phyloP scores from a whole-genome alignment of 92 coral and sea anemone genomes.

The Paramuricea clavata region DNA sequence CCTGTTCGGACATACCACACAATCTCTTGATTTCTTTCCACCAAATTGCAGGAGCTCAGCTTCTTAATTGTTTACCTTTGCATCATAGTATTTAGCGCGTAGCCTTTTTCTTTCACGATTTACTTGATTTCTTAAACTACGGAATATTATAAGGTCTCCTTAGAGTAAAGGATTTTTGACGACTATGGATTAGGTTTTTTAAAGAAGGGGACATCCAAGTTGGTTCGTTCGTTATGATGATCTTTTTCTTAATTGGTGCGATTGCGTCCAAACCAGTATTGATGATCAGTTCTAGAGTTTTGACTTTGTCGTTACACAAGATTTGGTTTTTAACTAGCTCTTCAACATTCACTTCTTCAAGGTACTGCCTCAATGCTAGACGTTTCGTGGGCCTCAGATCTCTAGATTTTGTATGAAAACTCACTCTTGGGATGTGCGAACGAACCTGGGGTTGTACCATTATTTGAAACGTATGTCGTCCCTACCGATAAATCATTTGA shows the following conservation, averaged over 20 bases:
- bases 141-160: background rate
- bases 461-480: too few species aligned
- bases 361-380: background rate
- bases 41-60: slow-evolving; percentile 17
- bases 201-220: background rate
- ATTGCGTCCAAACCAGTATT: background rate
- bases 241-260: background rate
- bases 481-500: too few species aligned
- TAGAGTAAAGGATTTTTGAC: background rate
- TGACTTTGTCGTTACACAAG: background rate
- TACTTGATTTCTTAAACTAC: background rate
- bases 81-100: slow-evolving; percentile 7
- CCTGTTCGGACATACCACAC: slow-evolving; percentile 6
- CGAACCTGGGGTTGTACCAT: background rate
- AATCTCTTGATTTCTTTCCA: slow-evolving; percentile 24
- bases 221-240: background rate
- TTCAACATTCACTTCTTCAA: background rate
- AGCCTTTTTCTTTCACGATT: background rate
- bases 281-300: background rate
- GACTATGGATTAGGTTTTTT: background rate
- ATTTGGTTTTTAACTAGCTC: background rate
- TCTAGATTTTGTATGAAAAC: background rate
- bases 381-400: slow-evolving; percentile 6
- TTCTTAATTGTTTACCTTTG: slow-evolving; percentile 22
- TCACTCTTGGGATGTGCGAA: background rate